Percentiles rank a stretch among this genome's conserved stretches.
Conservation (phyloP, 2,113 vertebrate genomes). For the Ceuthmochares aereus region DNA sequence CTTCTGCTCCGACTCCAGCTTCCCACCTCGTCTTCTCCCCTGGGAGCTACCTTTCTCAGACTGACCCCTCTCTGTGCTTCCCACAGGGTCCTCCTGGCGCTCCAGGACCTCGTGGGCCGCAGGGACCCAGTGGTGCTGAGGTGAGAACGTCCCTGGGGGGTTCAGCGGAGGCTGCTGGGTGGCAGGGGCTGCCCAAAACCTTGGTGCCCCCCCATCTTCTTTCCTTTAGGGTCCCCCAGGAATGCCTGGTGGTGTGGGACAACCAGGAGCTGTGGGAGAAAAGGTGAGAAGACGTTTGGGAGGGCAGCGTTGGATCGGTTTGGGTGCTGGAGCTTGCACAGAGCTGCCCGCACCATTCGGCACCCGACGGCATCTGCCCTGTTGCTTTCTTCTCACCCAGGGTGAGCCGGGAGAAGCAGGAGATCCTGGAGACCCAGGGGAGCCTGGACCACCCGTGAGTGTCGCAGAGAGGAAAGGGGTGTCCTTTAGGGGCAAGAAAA, state of each 20-base stretch:
- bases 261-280: constrained; percentile 88
- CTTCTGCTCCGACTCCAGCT: background rate
- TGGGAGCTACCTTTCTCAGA: background rate
- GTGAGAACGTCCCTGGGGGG: constrained; percentile 57
- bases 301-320: accelerated
- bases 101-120: constrained; percentile 77
- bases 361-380: background rate
- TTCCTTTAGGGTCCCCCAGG: constrained; percentile 81
- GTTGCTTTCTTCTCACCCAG: constrained; percentile 43
- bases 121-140: constrained; percentile 84
- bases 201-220: background rate
- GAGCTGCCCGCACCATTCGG: background rate
- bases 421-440: constrained; percentile 82
- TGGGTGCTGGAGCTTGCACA: background rate
- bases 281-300: constrained; percentile 77
- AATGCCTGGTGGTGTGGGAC: constrained; percentile 84
- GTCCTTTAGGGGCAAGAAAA: background rate
- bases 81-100: constrained; percentile 88
- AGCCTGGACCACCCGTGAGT: constrained; percentile 83
- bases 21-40: too few species aligned
- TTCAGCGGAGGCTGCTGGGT: accelerated
- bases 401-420: constrained; percentile 91
- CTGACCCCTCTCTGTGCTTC: background rate
- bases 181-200: background rate
- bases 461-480: constrained; percentile 11